Conservation (phyloP, 1,140 invertebrate species). For the Drosophila simulans region DNA sequence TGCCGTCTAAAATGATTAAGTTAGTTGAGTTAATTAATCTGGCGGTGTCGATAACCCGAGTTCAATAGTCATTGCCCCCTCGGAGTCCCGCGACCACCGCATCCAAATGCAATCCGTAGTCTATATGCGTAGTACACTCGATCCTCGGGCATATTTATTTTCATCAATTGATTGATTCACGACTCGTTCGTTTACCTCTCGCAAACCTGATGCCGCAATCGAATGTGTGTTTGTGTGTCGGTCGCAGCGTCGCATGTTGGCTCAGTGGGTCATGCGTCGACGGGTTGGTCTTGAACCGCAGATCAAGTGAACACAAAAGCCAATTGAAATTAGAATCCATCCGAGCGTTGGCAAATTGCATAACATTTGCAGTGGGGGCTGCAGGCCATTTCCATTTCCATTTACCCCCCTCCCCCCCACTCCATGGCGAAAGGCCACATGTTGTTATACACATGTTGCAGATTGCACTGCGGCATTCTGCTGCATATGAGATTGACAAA, state of each 20-base stretch:
- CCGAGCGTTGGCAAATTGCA: slow-evolving; percentile 53
- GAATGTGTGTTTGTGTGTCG: slow-evolving; percentile 11
- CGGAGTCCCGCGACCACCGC: slow-evolving; percentile 3
- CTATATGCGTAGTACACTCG: slow-evolving; percentile 1
- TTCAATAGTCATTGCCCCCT: slow-evolving; percentile 6
- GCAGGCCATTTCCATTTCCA: slow-evolving; percentile 26
- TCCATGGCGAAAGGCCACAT: neutral
- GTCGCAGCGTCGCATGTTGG: slow-evolving; percentile 15
- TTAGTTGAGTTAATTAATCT: slow-evolving; percentile 18
- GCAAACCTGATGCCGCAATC: slow-evolving; percentile 47
- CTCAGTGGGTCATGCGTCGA: slow-evolving; percentile 46
- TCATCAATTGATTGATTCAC: slow-evolving; percentile 52
- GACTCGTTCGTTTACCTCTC: slow-evolving; percentile 64
- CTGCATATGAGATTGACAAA: slow-evolving; percentile 48
- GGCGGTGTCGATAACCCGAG: slow-evolving; percentile 26
- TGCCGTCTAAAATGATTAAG: slow-evolving; percentile 9
- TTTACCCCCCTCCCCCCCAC: neutral
- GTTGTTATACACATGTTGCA: neutral
- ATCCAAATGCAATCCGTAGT: slow-evolving; percentile 8
- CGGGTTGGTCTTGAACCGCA: slow-evolving; percentile 63
- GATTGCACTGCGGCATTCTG: slow-evolving; percentile 1
- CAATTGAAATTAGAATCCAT: slow-evolving; percentile 48
- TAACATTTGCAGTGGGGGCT: slow-evolving; percentile 39
- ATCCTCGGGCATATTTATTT: slow-evolving; percentile 22
- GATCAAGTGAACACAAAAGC: slow-evolving; percentile 63